Conservation (phyloP, 2,888 invertebrate genomes). For the Ephialtes manifestator region DNA sequence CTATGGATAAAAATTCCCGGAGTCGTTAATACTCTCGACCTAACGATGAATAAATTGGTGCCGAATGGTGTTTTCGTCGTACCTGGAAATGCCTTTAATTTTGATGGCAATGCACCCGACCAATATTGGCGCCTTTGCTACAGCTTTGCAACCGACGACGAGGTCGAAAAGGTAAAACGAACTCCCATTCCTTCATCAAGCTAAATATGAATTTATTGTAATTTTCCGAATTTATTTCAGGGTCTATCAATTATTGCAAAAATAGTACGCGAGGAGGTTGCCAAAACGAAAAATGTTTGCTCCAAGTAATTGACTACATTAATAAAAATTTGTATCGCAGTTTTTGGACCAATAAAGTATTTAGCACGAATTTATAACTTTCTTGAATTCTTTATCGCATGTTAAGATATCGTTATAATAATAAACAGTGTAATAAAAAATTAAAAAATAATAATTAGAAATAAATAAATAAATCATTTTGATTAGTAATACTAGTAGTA, state of each 20-base stretch:
- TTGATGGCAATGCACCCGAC: conserved; percentile 88
- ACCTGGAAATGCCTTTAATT: conserved; percentile 91
- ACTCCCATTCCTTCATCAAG: not conserved
- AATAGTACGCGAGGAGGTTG: conserved; percentile 8
- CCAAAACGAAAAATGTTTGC: conserved; percentile 3
- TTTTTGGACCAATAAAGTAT: no score
- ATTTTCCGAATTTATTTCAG: conserved; percentile 2
- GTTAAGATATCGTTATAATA: no score
- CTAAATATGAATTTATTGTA: not conserved
- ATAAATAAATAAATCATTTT: no score
- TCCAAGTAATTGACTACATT: not conserved
- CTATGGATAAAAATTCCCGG: conserved; percentile 91
- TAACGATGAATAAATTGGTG: conserved; percentile 90
- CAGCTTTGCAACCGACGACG: conserved; percentile 89
- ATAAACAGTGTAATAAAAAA: no score
- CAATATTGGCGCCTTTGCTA: conserved; percentile 90
- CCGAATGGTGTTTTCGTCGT: conserved; percentile 89
- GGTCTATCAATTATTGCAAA: conserved; percentile 5
- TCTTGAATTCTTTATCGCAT: no score
- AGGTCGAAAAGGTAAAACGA: conserved; percentile 88
- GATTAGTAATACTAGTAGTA: no score
- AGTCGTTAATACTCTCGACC: conserved; percentile 89
- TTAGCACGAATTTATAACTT: no score
- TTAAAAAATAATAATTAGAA: no score
- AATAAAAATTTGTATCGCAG: not conserved